Evolutionary conservation across 1,140 invertebrate genomes (phyloP).

Genomic region (Calosoma granatense): DNA sequence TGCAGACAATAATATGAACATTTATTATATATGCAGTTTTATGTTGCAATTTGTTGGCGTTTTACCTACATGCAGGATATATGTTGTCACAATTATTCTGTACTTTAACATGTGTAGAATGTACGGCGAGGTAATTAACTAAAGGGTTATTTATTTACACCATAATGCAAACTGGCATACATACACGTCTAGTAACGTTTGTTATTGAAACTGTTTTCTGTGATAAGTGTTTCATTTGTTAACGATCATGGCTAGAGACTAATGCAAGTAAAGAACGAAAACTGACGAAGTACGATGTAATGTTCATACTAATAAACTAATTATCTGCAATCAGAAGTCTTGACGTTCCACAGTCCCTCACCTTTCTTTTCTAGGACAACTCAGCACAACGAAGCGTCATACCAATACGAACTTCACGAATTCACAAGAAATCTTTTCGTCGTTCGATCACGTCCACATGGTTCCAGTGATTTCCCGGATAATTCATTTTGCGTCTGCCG

Average conservation of each 20-base stretch:
- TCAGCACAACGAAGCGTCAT: not conserved
- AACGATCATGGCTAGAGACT: not conserved
- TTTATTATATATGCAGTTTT: not conserved
- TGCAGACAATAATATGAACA: not conserved
- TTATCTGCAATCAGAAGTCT: conserved; percentile 3
- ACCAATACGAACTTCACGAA: not conserved
- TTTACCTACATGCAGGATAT: not conserved
- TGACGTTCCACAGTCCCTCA: too few species aligned
- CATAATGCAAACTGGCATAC: too few species aligned
- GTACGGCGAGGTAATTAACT: too few species aligned
- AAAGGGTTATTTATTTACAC: too few species aligned
- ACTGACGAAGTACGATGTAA: not conserved
- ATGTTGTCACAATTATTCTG: too few species aligned
- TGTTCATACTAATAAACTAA: not conserved
- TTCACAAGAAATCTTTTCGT: not conserved
- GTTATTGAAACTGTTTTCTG: too few species aligned
- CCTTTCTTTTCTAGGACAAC: not conserved
- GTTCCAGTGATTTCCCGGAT: conserved; percentile 6
- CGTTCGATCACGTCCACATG: conserved; percentile 2
- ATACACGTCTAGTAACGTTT: too few species aligned
- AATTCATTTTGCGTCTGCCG: not conserved
- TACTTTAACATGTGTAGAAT: too few species aligned
- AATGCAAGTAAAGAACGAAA: too few species aligned
- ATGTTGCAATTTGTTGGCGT: not conserved
- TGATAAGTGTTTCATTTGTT: too few species aligned